Conservation (phyloP, 2,888 invertebrate species). For the Epistrophe eligans region DNA sequence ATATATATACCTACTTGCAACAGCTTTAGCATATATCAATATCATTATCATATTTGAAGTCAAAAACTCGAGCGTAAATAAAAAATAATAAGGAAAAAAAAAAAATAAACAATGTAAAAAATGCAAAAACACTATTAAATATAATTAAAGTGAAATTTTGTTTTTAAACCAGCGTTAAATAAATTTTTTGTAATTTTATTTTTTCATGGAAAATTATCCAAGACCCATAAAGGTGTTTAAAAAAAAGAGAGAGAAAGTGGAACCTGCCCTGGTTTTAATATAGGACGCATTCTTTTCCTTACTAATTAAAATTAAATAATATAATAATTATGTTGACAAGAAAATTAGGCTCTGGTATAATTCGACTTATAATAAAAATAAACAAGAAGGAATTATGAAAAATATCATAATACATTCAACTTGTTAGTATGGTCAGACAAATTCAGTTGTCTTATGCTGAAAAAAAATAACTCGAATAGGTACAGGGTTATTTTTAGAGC, state of each 20-base stretch:
- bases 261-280: constrained; percentile 9
- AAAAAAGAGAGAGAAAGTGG: constrained; percentile 40
- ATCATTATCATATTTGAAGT: constrained; percentile 23
- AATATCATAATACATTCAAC: too few species aligned
- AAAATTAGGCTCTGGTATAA: constrained; percentile 35
- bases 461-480: too few species aligned
- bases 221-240: constrained; percentile 19
- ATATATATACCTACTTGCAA: constrained; percentile 19
- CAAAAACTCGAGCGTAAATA: background rate
- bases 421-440: too few species aligned
- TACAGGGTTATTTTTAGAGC: too few species aligned
- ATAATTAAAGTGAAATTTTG: constrained; percentile 70
- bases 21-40: constrained; percentile 25
- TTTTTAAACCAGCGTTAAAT: constrained; percentile 29
- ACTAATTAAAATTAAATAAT: background rate
- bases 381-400: background rate
- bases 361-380: background rate
- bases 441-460: too few species aligned
- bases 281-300: constrained; percentile 36
- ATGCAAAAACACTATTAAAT: constrained; percentile 69
- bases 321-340: background rate
- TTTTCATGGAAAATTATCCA: constrained; percentile 44
- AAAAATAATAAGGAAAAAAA: constrained; percentile 36
- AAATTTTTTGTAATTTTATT: constrained; percentile 66
- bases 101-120: constrained; percentile 47